A percentile compares a stretch with the other conserved stretches of the same genome.
Evolutionary conservation across 2,113 vertebrate genomes (phyloP).

Genomic region (Tonatia bakeri): DNA sequence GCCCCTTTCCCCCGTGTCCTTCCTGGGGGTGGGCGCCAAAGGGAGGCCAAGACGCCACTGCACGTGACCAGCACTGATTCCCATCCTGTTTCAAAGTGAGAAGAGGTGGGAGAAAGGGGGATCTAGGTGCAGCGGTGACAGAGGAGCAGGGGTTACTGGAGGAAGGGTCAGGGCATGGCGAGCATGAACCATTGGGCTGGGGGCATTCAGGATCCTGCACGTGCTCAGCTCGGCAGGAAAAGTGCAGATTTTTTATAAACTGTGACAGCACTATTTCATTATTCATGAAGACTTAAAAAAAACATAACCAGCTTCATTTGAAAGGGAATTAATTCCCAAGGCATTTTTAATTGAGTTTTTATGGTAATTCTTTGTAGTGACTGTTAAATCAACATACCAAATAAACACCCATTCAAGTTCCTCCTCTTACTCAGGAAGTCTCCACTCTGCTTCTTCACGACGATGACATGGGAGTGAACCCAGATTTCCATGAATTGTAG

Average conservation of each 20-base stretch:
- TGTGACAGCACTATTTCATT: slow-evolving; percentile 28
- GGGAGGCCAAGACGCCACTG: not conserved
- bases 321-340: slow-evolving; percentile 50
- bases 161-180: not conserved
- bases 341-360: slow-evolving; percentile 55
- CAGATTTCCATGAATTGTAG: not conserved
- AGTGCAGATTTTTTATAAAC: slow-evolving; percentile 12
- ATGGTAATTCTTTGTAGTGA: slow-evolving; percentile 37
- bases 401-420: not conserved
- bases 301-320: slow-evolving; percentile 1
- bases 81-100: not conserved
- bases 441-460: not conserved
- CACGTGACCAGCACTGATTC: not conserved
- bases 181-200: accelerated
- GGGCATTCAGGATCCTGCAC: not conserved
- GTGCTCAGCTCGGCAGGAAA: not conserved
- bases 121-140: not conserved
- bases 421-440: not conserved
- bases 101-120: not conserved
- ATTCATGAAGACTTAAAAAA: not conserved
- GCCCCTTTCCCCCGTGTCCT: not conserved
- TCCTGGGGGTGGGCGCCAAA: not conserved
- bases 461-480: not conserved
- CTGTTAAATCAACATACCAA: slow-evolving; percentile 27
- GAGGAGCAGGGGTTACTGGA: not conserved